A percentile compares a stretch with the other conserved stretches of the same genome.
These are phyloP conservation scores for Slavum lentiscoides DNA, from an alignment of 2,888 invertebrate species.

Conservation along the genomic window DNA sequence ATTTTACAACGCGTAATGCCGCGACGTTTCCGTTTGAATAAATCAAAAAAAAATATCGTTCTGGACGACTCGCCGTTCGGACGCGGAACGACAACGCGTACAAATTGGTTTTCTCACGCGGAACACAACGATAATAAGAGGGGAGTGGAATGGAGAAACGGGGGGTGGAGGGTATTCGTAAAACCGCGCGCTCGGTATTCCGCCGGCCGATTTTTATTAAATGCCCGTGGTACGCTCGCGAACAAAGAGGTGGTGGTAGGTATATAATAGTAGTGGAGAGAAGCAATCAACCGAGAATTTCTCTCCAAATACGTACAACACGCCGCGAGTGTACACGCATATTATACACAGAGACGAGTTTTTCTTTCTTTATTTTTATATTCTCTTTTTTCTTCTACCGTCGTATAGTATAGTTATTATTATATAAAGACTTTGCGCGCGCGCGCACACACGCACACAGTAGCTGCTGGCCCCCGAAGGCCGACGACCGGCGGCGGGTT, in stretches of 20 bases:
- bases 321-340: not conserved
- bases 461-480: conserved; percentile 48
- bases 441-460: conserved; percentile 15
- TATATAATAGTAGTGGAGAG: no score
- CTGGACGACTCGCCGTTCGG: not conserved
- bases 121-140: no score
- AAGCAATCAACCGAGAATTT: conserved; percentile 48
- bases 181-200: no score
- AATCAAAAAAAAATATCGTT: not conserved
- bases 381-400: not conserved
- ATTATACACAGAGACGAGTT: conserved; percentile 16
- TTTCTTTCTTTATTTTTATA: conserved; percentile 21
- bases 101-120: no score
- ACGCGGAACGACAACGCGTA: no score
- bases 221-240: no score
- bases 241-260: no score
- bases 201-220: no score
- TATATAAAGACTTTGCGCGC: not conserved
- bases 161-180: no score
- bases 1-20: no score
- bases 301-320: conserved; percentile 44
- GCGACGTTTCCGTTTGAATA: conserved; percentile 6
- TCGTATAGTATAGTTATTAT: not conserved
- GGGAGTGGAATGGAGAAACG: no score
- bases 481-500: conserved; percentile 40